Base-by-base conservation (phyloP, 2,797 vertebrate species). In the Fistularia tabacaria region DNA sequence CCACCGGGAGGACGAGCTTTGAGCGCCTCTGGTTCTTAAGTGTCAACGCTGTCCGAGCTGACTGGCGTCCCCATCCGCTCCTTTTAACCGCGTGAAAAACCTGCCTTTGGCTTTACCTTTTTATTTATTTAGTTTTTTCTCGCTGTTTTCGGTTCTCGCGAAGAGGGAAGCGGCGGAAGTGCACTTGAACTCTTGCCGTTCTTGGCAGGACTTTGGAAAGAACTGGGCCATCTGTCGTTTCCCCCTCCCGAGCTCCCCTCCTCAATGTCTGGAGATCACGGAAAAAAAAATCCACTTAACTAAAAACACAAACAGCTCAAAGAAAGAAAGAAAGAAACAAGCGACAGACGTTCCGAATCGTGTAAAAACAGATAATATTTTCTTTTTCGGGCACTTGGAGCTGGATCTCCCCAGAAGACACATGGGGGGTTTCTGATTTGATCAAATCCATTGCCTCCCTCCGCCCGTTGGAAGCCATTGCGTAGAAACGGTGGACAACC, bases 401-500 rank as follows among this genome's bases (percentile, higher is more conserved):
- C 51, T 51, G 56, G 56, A 62, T 59, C 60, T 71, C 38, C 7
- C 49, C 70, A 76, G 54, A 69, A 25, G 25, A 77, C 73, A 41
- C 36, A 10, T 15, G 41, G 52, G 25, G 25, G 25, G 25, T 25
- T 57, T 62, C 75, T 75, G 66, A 3, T 72, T 78, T 64, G 51
- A 64, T 75, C 60, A 25, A 54, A 72, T 71, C 65, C 43, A 64
- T 74, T 74, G 57, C 60, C 67, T 73, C 64, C 56, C 50, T 66
- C 42, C 1, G 37, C 13, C 38, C 39, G 64, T 67, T 46, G 67
- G 47, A 36, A 51, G 59, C 62, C 36, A 14, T 62, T 46, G 37
- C 57, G 57, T 62, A 37, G 43, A 74, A 81, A 62, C 69, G 70
- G 64, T 36, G 67, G 82, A 85, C 77, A 80, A 81, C 75, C 70